A percentile compares a stretch with the other conserved stretches of the same genome.
Evolutionary conservation across 2,888 invertebrate species (phyloP).

Genomic region (Phorcus lineatus): DNA sequence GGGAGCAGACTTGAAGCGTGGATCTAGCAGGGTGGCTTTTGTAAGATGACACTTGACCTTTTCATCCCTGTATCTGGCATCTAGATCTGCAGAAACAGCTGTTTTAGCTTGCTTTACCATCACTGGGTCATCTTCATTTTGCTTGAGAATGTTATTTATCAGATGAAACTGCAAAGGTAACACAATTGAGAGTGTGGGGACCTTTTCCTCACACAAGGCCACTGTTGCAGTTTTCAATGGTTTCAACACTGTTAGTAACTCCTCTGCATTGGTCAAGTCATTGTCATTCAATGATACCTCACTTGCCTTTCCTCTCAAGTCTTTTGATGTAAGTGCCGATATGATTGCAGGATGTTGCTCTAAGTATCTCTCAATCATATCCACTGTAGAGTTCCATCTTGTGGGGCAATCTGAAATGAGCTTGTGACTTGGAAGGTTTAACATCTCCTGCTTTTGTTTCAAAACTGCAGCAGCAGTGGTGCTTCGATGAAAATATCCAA

Average conservation of each 20-base stretch:
- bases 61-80: background rate
- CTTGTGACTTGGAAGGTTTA: conserved; percentile 35
- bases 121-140: background rate
- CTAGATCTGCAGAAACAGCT: background rate
- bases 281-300: conserved; percentile 21
- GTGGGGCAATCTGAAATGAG: conserved; percentile 35
- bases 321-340: conserved; percentile 30
- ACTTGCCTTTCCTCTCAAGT: conserved; percentile 24
- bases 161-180: conserved; percentile 31
- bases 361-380: conserved; percentile 32
- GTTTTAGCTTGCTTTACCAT: background rate
- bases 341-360: conserved; percentile 35
- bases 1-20: conserved; percentile 33
- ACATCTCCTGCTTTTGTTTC: conserved; percentile 25
- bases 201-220: conserved; percentile 32
- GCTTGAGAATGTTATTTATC: conserved; percentile 3
- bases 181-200: conserved; percentile 38
- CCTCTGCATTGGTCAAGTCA: conserved; percentile 35
- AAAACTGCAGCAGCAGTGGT: conserved; percentile 21
- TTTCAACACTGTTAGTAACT: conserved; percentile 29
- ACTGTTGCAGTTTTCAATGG: conserved; percentile 36
- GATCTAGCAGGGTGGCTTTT: conserved; percentile 28
- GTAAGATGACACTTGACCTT: conserved; percentile 2
- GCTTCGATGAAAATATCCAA: conserved; percentile 34
- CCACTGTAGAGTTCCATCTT: conserved; percentile 37